phyloP scores from a whole-genome alignment of 1,140 invertebrate species.

The Phortica variegata region DNA sequence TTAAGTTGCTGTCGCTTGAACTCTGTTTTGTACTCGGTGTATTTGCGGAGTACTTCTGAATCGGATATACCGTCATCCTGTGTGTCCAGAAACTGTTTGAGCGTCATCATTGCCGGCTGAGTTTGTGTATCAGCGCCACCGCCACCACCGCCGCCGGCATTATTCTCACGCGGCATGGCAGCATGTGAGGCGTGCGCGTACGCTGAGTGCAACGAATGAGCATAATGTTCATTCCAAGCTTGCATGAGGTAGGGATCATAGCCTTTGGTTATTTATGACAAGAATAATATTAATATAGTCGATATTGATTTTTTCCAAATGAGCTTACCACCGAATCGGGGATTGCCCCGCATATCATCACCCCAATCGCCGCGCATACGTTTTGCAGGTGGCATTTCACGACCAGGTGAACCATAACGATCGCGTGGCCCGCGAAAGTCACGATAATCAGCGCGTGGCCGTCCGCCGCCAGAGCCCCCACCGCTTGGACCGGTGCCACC shows the following conservation, averaged over 20 bases:
- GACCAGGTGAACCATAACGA: conserved; percentile 72
- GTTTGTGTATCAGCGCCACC: conserved; percentile 57
- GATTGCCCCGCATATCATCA: conserved; percentile 56
- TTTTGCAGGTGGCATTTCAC: conserved; percentile 80
- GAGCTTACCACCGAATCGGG: conserved; percentile 57
- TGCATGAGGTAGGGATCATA: conserved; percentile 52
- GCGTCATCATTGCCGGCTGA: conserved; percentile 93
- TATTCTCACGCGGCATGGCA: conserved; percentile 25
- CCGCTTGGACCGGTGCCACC: conserved; percentile 47
- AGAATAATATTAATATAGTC: neutral
- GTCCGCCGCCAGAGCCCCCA: conserved; percentile 41
- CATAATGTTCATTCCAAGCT: conserved; percentile 53
- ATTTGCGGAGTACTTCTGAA: conserved; percentile 94
- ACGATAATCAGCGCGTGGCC: conserved; percentile 68
- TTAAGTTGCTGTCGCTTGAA: conserved; percentile 95
- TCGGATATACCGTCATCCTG: conserved; percentile 98
- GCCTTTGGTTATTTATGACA: conserved; percentile 20
- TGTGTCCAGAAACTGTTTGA: conserved; percentile 93
- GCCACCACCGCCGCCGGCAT: conserved; percentile 11
- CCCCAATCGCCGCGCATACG: conserved; percentile 77
- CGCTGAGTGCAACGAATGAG: conserved; percentile 55
- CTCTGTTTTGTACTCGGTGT: conserved; percentile 98
- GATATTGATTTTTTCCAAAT: neutral
- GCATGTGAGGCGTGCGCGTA: conserved; percentile 43
- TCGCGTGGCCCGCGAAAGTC: conserved; percentile 63